Percentiles rank a stretch among this genome's conserved stretches.
Conservation (phyloP, 2,888 invertebrate species). For the Xanthia togata region DNA sequence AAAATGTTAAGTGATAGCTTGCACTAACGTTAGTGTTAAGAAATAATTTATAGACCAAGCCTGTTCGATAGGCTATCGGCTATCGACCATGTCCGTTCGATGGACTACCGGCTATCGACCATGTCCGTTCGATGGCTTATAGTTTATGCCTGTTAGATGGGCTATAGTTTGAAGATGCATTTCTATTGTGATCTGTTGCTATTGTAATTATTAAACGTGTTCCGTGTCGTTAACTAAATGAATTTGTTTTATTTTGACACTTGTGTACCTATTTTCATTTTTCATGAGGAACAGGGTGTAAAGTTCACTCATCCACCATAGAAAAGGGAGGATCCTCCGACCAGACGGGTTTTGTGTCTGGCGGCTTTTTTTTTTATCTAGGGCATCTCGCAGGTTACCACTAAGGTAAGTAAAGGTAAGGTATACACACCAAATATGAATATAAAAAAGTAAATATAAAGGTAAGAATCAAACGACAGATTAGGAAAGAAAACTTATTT, state of each 20-base stretch:
- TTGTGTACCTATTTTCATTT: background rate
- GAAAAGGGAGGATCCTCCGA: too few species aligned
- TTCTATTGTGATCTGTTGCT: conserved; percentile 83
- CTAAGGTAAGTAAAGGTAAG: too few species aligned
- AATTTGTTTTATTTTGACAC: conserved; percentile 65
- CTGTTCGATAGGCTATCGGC: background rate
- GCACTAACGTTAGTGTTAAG: conserved; percentile 58
- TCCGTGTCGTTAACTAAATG: conserved; percentile 75
- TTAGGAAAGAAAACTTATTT: conserved; percentile 32
- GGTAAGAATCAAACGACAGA: conserved; percentile 43
- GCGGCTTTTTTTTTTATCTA: too few species aligned
- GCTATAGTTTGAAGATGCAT: conserved; percentile 68
- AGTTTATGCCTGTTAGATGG: conserved; percentile 28
- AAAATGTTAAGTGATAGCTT: conserved; percentile 57
- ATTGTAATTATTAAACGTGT: conserved; percentile 77
- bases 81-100: background rate
- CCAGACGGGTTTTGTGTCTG: too few species aligned
- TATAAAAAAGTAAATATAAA: background rate
- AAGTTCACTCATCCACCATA: too few species aligned
- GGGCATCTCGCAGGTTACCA: too few species aligned
- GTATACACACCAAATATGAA: background rate
- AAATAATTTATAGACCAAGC: conserved; percentile 52
- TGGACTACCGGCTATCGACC: background rate
- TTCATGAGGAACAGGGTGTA: too few species aligned
- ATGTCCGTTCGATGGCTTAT: background rate